Conservation (phyloP, 2,888 invertebrate species). For the Halictus ligatus region DNA sequence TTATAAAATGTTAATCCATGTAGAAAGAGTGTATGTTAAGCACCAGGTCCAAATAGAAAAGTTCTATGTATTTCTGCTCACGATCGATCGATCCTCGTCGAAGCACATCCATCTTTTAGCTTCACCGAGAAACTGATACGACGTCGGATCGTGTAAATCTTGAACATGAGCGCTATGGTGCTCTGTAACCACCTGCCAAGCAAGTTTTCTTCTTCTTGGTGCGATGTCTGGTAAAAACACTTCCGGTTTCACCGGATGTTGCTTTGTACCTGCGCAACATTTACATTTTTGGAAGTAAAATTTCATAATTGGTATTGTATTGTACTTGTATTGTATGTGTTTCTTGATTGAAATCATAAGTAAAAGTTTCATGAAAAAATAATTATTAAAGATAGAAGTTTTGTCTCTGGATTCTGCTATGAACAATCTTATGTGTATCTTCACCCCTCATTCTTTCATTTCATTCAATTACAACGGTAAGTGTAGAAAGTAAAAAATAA, state of each 20-base stretch:
- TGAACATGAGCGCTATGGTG: conserved; percentile 86
- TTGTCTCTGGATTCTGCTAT: neutral
- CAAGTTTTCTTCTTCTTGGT: conserved; percentile 77
- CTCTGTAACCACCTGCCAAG: conserved; percentile 87
- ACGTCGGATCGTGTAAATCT: conserved; percentile 83
- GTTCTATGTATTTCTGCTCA: conserved; percentile 77
- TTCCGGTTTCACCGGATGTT: conserved; percentile 54
- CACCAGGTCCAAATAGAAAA: neutral
- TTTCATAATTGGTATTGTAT: neutral
- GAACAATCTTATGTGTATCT: neutral
- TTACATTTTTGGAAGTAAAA: conserved; percentile 63
- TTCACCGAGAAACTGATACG: conserved; percentile 85
- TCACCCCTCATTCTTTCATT: neutral
- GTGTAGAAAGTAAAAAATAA: neutral
- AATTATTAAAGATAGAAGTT: neutral
- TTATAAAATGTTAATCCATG: neutral
- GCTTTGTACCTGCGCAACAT: conserved; percentile 58
- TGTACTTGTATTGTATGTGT: too few species aligned
- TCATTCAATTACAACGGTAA: neutral
- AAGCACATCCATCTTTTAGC: conserved; percentile 89
- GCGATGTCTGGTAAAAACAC: conserved; percentile 46
- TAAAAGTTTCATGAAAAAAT: neutral
- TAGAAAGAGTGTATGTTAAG: neutral
- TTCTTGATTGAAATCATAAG: neutral
- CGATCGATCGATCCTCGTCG: conserved; percentile 87